Conservation (phyloP, 1,140 invertebrate species). For the Philaenus spumarius region DNA sequence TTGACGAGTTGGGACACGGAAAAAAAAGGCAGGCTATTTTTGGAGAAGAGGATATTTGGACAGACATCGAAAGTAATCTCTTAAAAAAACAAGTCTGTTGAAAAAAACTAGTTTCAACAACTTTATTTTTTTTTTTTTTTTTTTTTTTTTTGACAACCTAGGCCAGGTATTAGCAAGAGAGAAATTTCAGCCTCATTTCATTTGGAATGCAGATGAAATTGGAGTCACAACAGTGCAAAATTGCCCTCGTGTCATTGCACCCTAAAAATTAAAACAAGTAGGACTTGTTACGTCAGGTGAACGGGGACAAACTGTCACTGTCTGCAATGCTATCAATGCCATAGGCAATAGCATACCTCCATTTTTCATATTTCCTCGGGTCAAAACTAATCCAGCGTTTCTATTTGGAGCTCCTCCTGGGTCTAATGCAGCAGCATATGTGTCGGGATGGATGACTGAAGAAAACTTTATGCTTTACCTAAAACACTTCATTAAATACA, state of each 20-base stretch:
- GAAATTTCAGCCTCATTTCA: no score
- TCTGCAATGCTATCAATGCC: conserved; percentile 38
- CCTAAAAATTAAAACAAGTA: conserved; percentile 39
- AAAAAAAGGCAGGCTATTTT: no score
- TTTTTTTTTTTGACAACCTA: no score
- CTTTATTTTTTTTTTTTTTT: no score
- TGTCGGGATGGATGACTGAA: conserved; percentile 35
- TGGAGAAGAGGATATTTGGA: no score
- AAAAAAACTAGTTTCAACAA: no score
- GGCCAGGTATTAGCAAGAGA: no score
- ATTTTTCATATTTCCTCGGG: conserved; percentile 40
- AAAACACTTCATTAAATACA: conserved; percentile 27
- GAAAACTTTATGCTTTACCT: conserved; percentile 30
- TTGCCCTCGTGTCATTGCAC: conserved; percentile 39
- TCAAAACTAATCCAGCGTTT: conserved; percentile 39
- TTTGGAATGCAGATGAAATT: conserved; percentile 47
- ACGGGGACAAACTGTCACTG: conserved; percentile 40
- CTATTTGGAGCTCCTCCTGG: no score
- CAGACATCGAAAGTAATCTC: no score
- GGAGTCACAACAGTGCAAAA: conserved; percentile 43
- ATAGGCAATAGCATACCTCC: conserved; percentile 40
- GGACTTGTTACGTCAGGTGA: conserved; percentile 41
- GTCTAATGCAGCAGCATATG: no score
- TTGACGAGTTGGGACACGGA: no score
- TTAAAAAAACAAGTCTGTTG: no score